A percentile compares a stretch with the other conserved stretches of the same genome.
Conservation (phyloP, 35 echinoderm and acorn worm genomes). For the Ophiothrix spiculata region DNA sequence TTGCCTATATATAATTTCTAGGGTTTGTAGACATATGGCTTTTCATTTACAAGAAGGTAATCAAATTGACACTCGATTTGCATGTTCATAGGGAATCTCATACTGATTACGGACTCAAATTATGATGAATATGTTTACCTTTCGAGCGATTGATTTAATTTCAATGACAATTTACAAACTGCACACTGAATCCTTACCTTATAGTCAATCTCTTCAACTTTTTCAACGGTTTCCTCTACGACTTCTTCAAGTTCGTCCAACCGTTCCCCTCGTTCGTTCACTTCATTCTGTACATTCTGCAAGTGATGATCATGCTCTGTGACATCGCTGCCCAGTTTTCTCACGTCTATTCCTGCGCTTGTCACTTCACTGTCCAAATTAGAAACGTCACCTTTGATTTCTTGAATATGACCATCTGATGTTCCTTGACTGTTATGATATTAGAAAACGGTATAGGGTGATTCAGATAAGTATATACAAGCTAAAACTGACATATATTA, state of each 20-base stretch:
- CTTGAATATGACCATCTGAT: slow-evolving; percentile 58
- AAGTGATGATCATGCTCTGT: slow-evolving; percentile 62
- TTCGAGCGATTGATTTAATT: not conserved
- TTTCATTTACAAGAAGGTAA: not conserved
- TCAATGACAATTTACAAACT: not conserved
- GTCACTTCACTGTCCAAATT: slow-evolving; percentile 70
- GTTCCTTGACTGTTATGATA: slow-evolving; percentile 43
- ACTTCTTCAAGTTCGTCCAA: slow-evolving; percentile 75
- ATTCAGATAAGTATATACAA: too few relatives aligned
- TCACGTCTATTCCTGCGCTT: slow-evolving; percentile 58
- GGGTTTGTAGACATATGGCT: not conserved
- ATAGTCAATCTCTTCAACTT: slow-evolving; percentile 81
- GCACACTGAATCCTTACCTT: slow-evolving; percentile 44
- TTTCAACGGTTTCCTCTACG: slow-evolving; percentile 69
- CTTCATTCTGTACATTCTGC: slow-evolving; percentile 73
- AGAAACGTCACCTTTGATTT: slow-evolving; percentile 66
- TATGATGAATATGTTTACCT: not conserved
- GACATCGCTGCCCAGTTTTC: slow-evolving; percentile 63
- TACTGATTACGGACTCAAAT: not conserved
- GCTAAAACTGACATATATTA: too few relatives aligned
- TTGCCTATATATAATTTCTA: not conserved
- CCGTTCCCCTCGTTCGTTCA: slow-evolving; percentile 69
- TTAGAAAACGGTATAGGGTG: not conserved
- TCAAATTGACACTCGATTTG: not conserved
- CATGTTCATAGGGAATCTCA: too few relatives aligned